Base-by-base conservation (phyloP, 2,888 invertebrate genomes). In the Acrocyrtus sp. region DNA sequence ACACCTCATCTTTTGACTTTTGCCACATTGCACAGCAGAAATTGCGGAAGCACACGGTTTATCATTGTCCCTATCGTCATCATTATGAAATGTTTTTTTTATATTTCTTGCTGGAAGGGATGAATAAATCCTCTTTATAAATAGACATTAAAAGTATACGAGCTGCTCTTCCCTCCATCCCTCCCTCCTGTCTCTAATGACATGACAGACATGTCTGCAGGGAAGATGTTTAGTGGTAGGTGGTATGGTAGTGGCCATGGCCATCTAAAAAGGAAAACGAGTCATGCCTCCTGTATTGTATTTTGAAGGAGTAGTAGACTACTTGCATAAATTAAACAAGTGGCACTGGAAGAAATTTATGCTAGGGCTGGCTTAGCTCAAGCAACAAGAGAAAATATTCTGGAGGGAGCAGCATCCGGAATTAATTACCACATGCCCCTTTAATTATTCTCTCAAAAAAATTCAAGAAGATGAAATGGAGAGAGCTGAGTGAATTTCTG, bases 391-490 rank as follows among this genome's bases (percentile, higher is more conserved):
- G 34, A 5, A 34, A 34, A 34, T 5, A 12, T 8, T 8, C 34
- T 5, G 34, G 12, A 34, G 12, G 34, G 6, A 43, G 65, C 66
- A 66, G 66, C 66, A 66, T 66, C 57, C 66, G 66, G 66, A 66
- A 66, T 66, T 66, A 66, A 66, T 66, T 66, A 66, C 66, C 66
- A 50, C 57, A 50, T 66, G 66, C 66, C 66, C 57, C 57, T 57
- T 65, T 65, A 65, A 65, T 65, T 65, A 65, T 65, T 65, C 65
- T 65, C 65, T 66, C 34, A 39, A 45, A 66, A n/a, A 66, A 57
- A 57, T 54, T 56, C 57, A 53, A 45, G 12, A 21, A 50, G 48
- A 45, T 45, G 15, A 17, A 12, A 34, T 34, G 34, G 34, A 12
- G 34, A 34, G 34, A 34, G 34, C 12, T 34, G 34, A 34, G 34